Base-by-base conservation (phyloP, 92 coral and sea anemone genomes). In the Siderastrea siderea region DNA sequence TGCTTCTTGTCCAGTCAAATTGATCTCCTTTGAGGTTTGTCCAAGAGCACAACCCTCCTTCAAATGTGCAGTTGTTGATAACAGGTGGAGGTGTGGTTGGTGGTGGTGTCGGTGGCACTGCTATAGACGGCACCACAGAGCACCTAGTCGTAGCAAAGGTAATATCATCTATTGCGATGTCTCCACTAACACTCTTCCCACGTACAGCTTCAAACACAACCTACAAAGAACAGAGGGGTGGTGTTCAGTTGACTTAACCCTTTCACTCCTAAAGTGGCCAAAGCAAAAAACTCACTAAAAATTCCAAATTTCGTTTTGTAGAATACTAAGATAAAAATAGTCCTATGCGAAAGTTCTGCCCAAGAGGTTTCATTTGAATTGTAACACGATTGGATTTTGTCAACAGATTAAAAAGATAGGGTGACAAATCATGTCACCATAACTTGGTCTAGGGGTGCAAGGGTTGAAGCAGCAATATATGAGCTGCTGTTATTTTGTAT, bases 51-150 rank as follows among this genome's bases (percentile, higher is more conserved):
- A 94, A 84, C 15, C 98, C 97, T 55, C 66, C 89, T 76, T 97
- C 99, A 79, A 97, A 97, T 2, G 99, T 97, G 83, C 99, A 97
- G 86, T 97, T 97, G 81, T 95, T 96, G 79, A 95, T 79, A 16
- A 95, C 60, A 2, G 98, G 99, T 60, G 96, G 89, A 19, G 99
- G 97, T 71, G 91, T 96, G 76, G 98, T 97, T 10, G 99, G 99
- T 2, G 98, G 97, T 3, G 90, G 94, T 11, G 99, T 97, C 13
- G 99, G 98, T 1, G 99, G 99, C 5, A 90, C 73, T 6, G 99
- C 99, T n/a, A 87, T 48, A 4, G 91, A 87, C 1, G 99, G 99
- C 52, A 95, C 85, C 14, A 94, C 92, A 3, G 74, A 79, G 79
- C 99, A 97, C 51, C 83, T 69, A 47, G 96, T 86, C 64, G 96